Conservation (phyloP, 2,113 vertebrate genomes). For the Forbesichthys papilliferus region DNA sequence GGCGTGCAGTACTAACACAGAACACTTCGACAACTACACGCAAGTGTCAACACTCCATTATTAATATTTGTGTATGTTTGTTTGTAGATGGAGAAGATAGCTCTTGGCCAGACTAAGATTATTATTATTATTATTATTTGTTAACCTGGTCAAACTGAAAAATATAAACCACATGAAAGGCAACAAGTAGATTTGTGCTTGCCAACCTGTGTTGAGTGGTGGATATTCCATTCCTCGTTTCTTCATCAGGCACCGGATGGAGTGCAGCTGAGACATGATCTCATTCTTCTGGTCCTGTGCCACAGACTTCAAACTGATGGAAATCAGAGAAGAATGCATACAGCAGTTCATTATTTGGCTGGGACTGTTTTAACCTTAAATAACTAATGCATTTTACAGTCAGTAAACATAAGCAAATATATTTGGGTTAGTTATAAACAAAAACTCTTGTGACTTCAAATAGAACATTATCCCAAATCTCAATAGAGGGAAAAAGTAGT, state of each 20-base stretch:
- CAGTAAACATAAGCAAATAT: too few species aligned
- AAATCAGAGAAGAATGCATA: conserved; percentile 1
- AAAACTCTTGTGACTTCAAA: too few species aligned
- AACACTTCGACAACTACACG: not conserved
- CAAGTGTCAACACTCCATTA: not conserved
- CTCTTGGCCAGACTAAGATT: not conserved
- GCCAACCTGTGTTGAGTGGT: conserved; percentile 74
- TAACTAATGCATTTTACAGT: too few species aligned
- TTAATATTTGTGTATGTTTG: not conserved
- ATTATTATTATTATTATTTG: not conserved
- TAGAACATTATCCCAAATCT: too few species aligned
- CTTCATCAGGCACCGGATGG: conserved; percentile 88
- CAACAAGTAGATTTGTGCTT: conserved; percentile 66
- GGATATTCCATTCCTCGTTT: conserved; percentile 88
- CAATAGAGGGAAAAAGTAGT: too few species aligned
- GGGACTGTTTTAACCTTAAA: too few species aligned
- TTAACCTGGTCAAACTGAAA: not conserved
- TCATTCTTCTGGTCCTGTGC: conserved; percentile 90
- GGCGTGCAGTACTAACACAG: not conserved
- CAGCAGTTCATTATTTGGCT: not conserved
- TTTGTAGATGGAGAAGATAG: not conserved
- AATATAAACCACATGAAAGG: not conserved
- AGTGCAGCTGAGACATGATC: conserved; percentile 89
- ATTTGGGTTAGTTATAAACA: too few species aligned
- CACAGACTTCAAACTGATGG: conserved; percentile 83